These are phyloP conservation scores for Phoebastria nigripes DNA, from an alignment of 2,797 vertebrate genomes.

Conservation along the genomic window DNA sequence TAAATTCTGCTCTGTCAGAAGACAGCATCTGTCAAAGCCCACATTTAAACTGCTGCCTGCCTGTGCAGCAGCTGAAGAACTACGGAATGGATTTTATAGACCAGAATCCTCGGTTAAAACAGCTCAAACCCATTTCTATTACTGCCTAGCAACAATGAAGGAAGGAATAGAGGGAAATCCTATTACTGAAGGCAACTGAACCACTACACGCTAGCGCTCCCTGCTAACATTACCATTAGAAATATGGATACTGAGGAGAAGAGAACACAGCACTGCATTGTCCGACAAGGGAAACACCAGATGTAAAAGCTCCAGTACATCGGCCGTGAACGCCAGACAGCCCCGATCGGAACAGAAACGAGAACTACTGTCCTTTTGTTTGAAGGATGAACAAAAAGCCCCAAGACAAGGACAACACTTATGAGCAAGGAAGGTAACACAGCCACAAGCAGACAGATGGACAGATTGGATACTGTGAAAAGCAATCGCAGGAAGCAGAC, in stretches of 20 bases:
- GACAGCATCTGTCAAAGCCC: conserved; percentile 84
- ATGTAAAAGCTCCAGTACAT: conserved; percentile 64
- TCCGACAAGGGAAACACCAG: conserved; percentile 69
- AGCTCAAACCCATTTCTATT: conserved; percentile 56
- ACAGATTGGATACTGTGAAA: conserved; percentile 66
- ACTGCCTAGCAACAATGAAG: conserved; percentile 78
- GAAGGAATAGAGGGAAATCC: conserved; percentile 64
- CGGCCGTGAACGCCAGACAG: conserved; percentile 23
- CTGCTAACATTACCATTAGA: conserved; percentile 49
- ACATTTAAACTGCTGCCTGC: conserved; percentile 82
- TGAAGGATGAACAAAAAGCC: conserved; percentile 51
- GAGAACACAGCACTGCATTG: conserved; percentile 75
- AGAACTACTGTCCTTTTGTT: conserved; percentile 60
- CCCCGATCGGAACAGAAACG: neutral
- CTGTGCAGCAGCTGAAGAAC: conserved; percentile 75
- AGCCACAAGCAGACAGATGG: conserved; percentile 72
- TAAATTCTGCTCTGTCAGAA: conserved; percentile 84
- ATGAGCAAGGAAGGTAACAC: conserved; percentile 60
- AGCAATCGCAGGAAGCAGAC: conserved; percentile 67
- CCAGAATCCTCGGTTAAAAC: conserved; percentile 54
- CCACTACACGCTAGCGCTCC: conserved; percentile 47
- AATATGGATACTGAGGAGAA: conserved; percentile 78
- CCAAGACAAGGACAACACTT: conserved; percentile 37
- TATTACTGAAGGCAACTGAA: conserved; percentile 52
- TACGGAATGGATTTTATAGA: conserved; percentile 69